Percentiles rank a stretch among this genome's conserved stretches.
Conservation (phyloP, 2,888 invertebrate genomes). For the Chymomyza procnemis region DNA sequence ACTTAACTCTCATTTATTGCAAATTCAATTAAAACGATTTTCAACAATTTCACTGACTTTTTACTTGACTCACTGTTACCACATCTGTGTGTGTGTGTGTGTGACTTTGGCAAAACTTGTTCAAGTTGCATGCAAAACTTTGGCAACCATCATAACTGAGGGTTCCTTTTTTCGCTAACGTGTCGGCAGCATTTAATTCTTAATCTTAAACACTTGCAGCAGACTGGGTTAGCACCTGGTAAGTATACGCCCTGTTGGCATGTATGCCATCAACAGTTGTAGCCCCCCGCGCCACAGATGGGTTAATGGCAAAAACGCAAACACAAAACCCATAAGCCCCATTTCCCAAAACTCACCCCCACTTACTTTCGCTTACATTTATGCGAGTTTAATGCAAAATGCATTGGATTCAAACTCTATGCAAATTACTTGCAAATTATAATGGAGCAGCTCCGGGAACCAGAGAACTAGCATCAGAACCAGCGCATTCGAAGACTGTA, state of each 20-base stretch:
- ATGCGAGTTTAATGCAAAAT: conserved; percentile 38
- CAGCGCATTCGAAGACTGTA: neutral
- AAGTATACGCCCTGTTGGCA: conserved; percentile 36
- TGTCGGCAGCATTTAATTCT: conserved; percentile 26
- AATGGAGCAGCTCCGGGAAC: conserved; percentile 14
- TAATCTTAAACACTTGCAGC: conserved; percentile 54
- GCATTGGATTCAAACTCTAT: conserved; percentile 11
- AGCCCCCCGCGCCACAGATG: conserved; percentile 27
- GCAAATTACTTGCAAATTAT: conserved; percentile 19
- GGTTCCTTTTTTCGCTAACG: neutral
- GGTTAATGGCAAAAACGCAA: conserved; percentile 32
- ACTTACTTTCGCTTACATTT: conserved; percentile 25
- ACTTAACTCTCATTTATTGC: conserved; percentile 33
- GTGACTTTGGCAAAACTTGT: neutral
- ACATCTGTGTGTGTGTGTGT: neutral
- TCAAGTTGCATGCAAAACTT: conserved; percentile 15
- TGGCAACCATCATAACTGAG: neutral
- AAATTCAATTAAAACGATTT: conserved; percentile 63
- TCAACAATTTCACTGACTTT: conserved; percentile 36
- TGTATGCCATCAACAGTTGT: conserved; percentile 50
- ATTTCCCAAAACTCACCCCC: neutral
- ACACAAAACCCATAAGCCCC: neutral
- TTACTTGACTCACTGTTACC: neutral
- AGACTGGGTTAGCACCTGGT: neutral
- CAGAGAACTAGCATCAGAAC: neutral